Conservation (phyloP, 2,113 vertebrate species). For the Aplodontia rufa region DNA sequence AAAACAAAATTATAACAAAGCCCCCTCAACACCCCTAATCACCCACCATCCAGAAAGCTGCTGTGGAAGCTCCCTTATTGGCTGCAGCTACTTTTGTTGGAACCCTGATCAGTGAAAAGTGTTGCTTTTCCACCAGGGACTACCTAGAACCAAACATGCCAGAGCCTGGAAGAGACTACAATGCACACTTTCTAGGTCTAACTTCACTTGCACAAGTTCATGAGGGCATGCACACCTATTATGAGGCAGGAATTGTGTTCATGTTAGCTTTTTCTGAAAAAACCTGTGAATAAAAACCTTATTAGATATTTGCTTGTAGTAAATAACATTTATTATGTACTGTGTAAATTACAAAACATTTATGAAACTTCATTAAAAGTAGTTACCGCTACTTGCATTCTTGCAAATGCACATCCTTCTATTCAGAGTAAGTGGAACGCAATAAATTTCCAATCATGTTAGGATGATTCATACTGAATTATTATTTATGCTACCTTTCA, state of each 20-base stretch:
- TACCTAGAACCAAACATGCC: neutral
- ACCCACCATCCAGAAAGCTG: neutral
- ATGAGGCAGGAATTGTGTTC: neutral
- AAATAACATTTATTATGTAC: neutral
- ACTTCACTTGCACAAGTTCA: neutral
- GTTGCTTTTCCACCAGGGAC: neutral
- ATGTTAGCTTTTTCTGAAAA: slow-evolving; percentile 24
- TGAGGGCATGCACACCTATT: neutral
- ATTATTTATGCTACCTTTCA: neutral
- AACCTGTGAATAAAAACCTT: slow-evolving; percentile 17
- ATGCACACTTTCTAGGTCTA: neutral
- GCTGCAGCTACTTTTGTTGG: neutral
- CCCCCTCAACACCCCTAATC: too few relatives aligned
- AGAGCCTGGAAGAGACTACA: neutral
- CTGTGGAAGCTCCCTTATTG: neutral
- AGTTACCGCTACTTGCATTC: neutral
- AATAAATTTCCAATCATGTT: neutral
- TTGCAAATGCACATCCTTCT: neutral
- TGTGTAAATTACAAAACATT: neutral
- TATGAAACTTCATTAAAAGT: neutral
- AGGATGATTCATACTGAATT: neutral
- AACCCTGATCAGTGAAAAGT: neutral
- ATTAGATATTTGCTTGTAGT: neutral
- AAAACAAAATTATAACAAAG: neutral
- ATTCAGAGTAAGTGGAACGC: neutral